These are phyloP conservation scores for Chondrilla cf. caribensis DNA, from an alignment of 37 sponge, comb jelly and placozoan genomes.

Conservation along the genomic window DNA sequence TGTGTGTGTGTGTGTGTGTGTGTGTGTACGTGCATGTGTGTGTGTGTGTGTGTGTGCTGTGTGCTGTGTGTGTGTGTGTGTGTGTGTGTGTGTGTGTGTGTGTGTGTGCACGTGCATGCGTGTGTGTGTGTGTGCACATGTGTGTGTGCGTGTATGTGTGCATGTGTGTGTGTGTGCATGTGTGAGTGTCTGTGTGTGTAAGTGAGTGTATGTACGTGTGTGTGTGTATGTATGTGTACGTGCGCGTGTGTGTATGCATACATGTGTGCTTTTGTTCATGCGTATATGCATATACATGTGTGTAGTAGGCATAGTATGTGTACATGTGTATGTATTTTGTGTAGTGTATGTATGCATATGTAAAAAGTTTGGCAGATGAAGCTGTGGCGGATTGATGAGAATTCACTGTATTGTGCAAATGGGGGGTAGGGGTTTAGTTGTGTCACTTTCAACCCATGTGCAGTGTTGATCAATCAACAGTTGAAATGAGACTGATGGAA, in stretches of 20 bases:
- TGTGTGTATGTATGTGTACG: not conserved
- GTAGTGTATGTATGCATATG: not conserved
- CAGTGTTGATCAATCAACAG: too few relatives aligned
- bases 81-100: not conserved
- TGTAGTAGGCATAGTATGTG: not conserved
- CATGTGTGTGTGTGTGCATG: slow-evolving; percentile 1
- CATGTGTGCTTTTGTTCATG: not conserved
- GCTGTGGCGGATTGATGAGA: too few relatives aligned
- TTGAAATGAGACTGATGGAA: too few relatives aligned
- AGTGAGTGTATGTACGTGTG: too few relatives aligned
- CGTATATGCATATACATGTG: not conserved
- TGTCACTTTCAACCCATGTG: too few relatives aligned
- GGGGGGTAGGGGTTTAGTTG: too few relatives aligned
- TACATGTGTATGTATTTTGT: too few relatives aligned
- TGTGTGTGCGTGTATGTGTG: not conserved
- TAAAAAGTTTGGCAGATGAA: too few relatives aligned
- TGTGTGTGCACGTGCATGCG: not conserved
- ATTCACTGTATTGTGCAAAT: too few relatives aligned
- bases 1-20: not conserved
- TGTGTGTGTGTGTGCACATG: not conserved
- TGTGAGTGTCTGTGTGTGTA: too few relatives aligned
- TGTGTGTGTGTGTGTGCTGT: not conserved
- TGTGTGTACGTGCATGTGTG: not conserved
- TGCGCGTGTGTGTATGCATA: slow-evolving; percentile 2
- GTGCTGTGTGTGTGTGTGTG: not conserved